A percentile compares a stretch with the other conserved stretches of the same genome.
These are phyloP conservation scores for Philereme transversata DNA, from an alignment of 2,888 invertebrate genomes.

Conservation along the genomic window DNA sequence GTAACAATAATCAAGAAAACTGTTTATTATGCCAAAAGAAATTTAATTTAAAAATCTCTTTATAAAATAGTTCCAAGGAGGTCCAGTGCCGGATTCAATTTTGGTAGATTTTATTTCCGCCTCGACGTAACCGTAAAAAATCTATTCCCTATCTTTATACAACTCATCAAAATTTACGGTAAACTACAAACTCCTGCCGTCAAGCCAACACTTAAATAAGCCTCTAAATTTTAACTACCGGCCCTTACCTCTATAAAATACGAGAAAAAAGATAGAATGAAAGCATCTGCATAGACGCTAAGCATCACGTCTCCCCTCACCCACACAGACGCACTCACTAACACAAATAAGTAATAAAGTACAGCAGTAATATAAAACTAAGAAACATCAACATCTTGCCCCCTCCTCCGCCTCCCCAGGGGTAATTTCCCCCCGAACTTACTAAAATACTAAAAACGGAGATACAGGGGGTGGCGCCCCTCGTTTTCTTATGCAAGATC, in stretches of 20 bases:
- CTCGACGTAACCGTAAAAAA: constrained; percentile 35
- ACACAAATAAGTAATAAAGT: constrained; percentile 83
- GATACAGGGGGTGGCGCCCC: constrained; percentile 74
- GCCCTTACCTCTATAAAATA: constrained; percentile 43
- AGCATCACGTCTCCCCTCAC: constrained; percentile 56
- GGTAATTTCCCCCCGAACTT: constrained; percentile 82
- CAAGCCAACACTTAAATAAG: constrained; percentile 42
- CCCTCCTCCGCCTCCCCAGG: constrained; percentile 55
- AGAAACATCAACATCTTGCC: constrained; percentile 84
- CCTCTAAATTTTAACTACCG: constrained; percentile 44
- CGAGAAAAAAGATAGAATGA: constrained; percentile 41
- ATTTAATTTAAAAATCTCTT: neutral
- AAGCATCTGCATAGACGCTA: constrained; percentile 75
- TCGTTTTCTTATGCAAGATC: constrained; percentile 83
- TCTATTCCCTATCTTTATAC: constrained; percentile 43
- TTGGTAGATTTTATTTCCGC: constrained; percentile 11
- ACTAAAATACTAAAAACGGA: constrained; percentile 85
- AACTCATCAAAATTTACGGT: constrained; percentile 41
- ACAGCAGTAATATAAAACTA: constrained; percentile 83
- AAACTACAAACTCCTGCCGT: constrained; percentile 39
- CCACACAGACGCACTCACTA: constrained; percentile 64
- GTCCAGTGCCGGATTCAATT: too few species aligned
- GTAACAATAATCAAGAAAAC: neutral
- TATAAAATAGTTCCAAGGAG: neutral
- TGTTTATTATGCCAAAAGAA: neutral